Evolutionary conservation across 1,140 invertebrate genomes (phyloP).

Genomic region (Spodoptera litura): DNA sequence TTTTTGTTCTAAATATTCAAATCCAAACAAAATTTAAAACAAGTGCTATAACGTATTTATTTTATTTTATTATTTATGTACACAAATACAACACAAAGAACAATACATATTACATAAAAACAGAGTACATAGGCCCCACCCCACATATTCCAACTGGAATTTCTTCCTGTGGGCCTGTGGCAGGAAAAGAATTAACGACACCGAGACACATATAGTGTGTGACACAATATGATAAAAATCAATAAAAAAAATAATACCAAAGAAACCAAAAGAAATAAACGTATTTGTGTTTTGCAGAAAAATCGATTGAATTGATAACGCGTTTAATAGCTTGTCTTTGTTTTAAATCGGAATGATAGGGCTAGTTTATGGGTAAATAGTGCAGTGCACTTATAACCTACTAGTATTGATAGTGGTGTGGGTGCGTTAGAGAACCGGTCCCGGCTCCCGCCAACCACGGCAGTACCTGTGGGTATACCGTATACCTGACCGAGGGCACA

Average conservation of each 20-base stretch:
- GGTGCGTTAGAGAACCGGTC: constrained; percentile 40
- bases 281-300: neutral
- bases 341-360: neutral
- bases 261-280: too few species aligned
- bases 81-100: too few species aligned
- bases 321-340: neutral
- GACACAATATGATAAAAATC: too few species aligned
- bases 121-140: too few species aligned
- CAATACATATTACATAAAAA: too few species aligned
- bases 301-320: neutral
- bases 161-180: too few species aligned
- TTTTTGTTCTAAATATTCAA: neutral
- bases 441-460: neutral
- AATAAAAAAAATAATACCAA: too few species aligned
- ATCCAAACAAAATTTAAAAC: neutral
- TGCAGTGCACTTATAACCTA: constrained; percentile 9
- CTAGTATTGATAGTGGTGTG: constrained; percentile 8
- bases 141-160: too few species aligned
- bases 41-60: neutral
- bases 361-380: neutral
- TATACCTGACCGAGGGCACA: constrained; percentile 28
- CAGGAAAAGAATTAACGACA: too few species aligned
- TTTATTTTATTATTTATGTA: too few species aligned
- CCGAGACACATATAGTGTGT: too few species aligned
- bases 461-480: neutral